Percentiles rank a stretch among this genome's conserved stretches.
These are phyloP conservation scores for Prochilodus magdalenae DNA, from an alignment of 2,113 vertebrate genomes.

Conservation along the genomic window DNA sequence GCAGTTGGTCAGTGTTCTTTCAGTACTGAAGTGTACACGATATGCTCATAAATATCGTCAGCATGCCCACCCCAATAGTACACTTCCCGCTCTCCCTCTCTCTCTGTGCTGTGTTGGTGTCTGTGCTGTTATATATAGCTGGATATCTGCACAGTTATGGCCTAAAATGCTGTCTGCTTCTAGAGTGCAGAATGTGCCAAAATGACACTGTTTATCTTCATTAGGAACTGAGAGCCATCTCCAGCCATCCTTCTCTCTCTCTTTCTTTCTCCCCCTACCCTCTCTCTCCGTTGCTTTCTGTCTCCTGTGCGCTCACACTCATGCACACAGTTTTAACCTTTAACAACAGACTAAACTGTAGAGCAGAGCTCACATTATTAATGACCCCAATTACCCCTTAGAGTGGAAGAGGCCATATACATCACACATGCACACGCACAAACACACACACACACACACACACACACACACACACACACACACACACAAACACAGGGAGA, in stretches of 20 bases:
- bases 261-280: neutral
- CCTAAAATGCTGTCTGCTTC: constrained; percentile 46
- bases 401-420: constrained; percentile 32
- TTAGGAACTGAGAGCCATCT: constrained; percentile 36
- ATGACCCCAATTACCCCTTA: constrained; percentile 54
- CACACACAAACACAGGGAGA: no score
- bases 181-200: constrained; percentile 51
- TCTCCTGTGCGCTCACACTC: constrained; percentile 7
- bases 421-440: neutral
- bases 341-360: constrained; percentile 50
- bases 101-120: constrained; percentile 30
- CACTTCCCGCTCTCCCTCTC: neutral
- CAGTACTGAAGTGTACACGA: no score
- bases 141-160: constrained; percentile 47
- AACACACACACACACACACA: neutral
- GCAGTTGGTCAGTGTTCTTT: no score
- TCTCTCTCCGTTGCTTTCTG: neutral
- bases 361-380: constrained; percentile 46
- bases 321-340: constrained; percentile 56
- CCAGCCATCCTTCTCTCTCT: constrained; percentile 10
- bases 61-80: no score
- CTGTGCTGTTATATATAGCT: constrained; percentile 48
- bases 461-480: neutral
- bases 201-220: constrained; percentile 43
- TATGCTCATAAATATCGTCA: no score